These are phyloP conservation scores for Drosophila ohnishii DNA, from an alignment of 1,140 invertebrate genomes.

Conservation along the genomic window DNA sequence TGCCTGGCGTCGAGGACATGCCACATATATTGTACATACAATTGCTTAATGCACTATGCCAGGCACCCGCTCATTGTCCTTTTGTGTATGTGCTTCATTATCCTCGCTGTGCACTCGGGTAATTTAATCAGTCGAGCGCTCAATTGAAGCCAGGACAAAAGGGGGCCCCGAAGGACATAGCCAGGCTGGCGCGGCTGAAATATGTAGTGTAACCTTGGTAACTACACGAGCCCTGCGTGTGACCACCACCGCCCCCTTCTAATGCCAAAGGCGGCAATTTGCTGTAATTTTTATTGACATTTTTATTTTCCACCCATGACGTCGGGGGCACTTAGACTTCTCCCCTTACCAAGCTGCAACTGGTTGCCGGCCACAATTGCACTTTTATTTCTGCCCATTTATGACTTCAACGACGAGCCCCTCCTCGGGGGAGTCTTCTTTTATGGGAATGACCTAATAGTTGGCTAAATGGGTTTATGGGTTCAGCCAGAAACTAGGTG, in stretches of 20 bases:
- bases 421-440: conserved; percentile 26
- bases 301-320: conserved; percentile 68
- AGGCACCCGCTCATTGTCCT: conserved; percentile 15
- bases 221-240: conserved; percentile 58
- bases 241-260: conserved; percentile 37
- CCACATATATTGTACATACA: conserved; percentile 18
- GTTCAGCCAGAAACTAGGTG: conserved; percentile 20
- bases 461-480: conserved; percentile 48
- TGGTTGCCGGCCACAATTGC: conserved; percentile 34
- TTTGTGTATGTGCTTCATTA: conserved; percentile 35
- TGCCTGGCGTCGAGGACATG: conserved; percentile 50
- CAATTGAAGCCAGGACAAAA: conserved; percentile 65
- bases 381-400: conserved; percentile 29
- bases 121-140: conserved; percentile 71
- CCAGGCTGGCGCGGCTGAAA: conserved; percentile 11
- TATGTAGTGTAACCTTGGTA: conserved; percentile 58
- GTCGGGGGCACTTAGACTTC: conserved; percentile 43
- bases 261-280: conserved; percentile 41
- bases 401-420: conserved; percentile 39
- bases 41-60: conserved; percentile 61
- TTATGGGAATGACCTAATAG: conserved; percentile 51
- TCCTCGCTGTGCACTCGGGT: conserved; percentile 51
- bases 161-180: conserved; percentile 10
- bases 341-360: conserved; percentile 32
- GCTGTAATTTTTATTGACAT: conserved; percentile 60